Conservation (phyloP, 2,797 vertebrate species). For the Chlorospingus semifuscus region DNA sequence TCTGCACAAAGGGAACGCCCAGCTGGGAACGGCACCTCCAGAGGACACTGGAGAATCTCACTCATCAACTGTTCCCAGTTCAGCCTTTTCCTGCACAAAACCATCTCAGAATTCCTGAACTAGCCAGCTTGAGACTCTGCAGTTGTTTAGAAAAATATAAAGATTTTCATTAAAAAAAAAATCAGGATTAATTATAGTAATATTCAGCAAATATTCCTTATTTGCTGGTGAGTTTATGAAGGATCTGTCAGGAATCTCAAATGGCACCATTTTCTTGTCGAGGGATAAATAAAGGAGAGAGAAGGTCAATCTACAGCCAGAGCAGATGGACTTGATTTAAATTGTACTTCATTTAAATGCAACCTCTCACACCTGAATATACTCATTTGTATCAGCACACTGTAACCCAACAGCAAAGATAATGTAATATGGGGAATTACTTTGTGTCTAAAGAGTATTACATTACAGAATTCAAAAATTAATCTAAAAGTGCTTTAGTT, state of each 20-base stretch:
- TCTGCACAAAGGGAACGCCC: background rate
- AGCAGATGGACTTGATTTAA: background rate
- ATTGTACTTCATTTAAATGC: background rate
- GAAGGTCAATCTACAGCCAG: background rate
- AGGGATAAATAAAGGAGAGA: background rate
- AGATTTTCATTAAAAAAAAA: background rate
- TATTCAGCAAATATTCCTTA: background rate
- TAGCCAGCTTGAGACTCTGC: fast-evolving
- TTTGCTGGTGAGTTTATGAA: background rate
- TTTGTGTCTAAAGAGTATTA: background rate
- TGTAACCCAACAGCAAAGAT: background rate
- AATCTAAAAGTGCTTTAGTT: background rate
- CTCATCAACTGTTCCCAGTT: fast-evolving
- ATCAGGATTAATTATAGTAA: fast-evolving
- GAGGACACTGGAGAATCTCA: background rate
- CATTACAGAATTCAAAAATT: background rate
- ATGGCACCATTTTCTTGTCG: fast-evolving
- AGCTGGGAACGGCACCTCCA: background rate
- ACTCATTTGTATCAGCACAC: background rate
- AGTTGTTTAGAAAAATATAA: background rate
- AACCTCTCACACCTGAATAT: background rate
- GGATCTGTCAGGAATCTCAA: background rate
- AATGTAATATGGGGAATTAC: background rate
- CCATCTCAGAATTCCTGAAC: background rate
- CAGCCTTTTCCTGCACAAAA: background rate